Percentiles rank a stretch among this genome's conserved stretches.
Conservation (phyloP, 2,113 vertebrate genomes). For the Seriola dumerili region DNA sequence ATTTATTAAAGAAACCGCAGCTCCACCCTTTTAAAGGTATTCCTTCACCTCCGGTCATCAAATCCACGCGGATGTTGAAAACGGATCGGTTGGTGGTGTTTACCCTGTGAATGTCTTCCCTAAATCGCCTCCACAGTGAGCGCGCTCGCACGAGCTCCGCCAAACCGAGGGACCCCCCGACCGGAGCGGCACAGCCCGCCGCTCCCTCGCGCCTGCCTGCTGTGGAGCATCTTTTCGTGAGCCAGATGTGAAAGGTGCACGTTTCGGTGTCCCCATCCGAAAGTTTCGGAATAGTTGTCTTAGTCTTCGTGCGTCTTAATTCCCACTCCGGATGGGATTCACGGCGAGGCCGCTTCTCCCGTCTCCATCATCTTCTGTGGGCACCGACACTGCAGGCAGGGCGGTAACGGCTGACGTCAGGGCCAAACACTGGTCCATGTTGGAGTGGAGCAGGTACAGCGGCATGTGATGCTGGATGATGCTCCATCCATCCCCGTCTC, state of each 20-base stretch:
- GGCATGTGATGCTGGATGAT: conserved; percentile 60
- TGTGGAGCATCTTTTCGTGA: conserved; percentile 45
- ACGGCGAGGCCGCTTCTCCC: conserved; percentile 73
- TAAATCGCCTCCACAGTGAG: conserved; percentile 48
- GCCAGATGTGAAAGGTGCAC: conserved; percentile 19
- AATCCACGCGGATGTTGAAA: conserved; percentile 2
- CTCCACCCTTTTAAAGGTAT: conserved; percentile 76
- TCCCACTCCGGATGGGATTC: conserved; percentile 45
- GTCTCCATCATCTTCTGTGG: conserved; percentile 71
- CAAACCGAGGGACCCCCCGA: conserved; percentile 57
- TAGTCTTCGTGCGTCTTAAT: conserved; percentile 27
- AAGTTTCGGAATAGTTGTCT: conserved; percentile 21
- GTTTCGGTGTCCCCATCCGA: conserved; percentile 40
- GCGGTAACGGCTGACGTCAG: conserved; percentile 86
- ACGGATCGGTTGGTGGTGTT: background rate
- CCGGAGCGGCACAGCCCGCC: conserved; percentile 62
- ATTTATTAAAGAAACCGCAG: conserved; percentile 79
- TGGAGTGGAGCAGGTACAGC: conserved; percentile 78
- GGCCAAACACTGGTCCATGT: conserved; percentile 74
- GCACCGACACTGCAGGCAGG: conserved; percentile 82
- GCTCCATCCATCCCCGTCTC: conserved; percentile 23
- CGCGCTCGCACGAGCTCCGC: conserved; percentile 35
- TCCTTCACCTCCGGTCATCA: background rate
- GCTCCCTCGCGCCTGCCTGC: conserved; percentile 50
- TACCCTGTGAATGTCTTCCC: conserved; percentile 38